phyloP scores from a whole-genome alignment of 1,140 invertebrate genomes.

The Drosophila sucinea region DNA sequence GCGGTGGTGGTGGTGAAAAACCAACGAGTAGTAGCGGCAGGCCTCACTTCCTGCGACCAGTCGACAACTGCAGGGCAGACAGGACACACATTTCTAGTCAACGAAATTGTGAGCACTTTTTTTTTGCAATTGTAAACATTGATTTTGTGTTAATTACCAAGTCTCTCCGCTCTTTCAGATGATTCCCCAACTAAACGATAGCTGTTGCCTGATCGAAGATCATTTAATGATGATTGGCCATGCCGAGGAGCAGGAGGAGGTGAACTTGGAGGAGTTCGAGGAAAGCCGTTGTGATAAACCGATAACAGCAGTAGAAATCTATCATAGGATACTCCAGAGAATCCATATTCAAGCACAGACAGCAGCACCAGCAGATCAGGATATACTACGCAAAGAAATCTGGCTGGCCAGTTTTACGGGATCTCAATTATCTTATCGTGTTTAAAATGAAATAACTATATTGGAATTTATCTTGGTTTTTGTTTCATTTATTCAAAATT shows the following conservation, averaged over 20 bases:
- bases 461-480: background rate
- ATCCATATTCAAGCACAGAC: background rate
- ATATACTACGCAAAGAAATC: slow-evolving; percentile 41
- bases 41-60: slow-evolving; percentile 55
- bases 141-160: background rate
- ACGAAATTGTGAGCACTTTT: slow-evolving; percentile 36
- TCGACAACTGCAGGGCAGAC: slow-evolving; percentile 48
- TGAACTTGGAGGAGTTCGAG: slow-evolving; percentile 29
- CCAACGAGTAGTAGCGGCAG: slow-evolving; percentile 45
- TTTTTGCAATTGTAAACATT: slow-evolving; percentile 12
- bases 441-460: slow-evolving; percentile 6
- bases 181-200: slow-evolving; percentile 52
- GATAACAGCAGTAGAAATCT: slow-evolving; percentile 51
- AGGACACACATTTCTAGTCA: slow-evolving; percentile 64
- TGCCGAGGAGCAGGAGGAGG: background rate
- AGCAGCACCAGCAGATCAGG: background rate
- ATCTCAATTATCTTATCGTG: slow-evolving; percentile 46
- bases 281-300: slow-evolving; percentile 48
- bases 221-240: background rate
- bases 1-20: slow-evolving; percentile 44
- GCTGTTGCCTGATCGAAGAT: slow-evolving; percentile 1
- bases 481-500: slow-evolving; percentile 13
- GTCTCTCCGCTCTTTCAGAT: slow-evolving; percentile 27
- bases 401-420: slow-evolving; percentile 68
- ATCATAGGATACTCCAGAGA: slow-evolving; percentile 48